Percentiles rank a stretch among this genome's conserved stretches.
Conservation (phyloP, 2,888 invertebrate species). For the Kryphioiulus occultus region DNA sequence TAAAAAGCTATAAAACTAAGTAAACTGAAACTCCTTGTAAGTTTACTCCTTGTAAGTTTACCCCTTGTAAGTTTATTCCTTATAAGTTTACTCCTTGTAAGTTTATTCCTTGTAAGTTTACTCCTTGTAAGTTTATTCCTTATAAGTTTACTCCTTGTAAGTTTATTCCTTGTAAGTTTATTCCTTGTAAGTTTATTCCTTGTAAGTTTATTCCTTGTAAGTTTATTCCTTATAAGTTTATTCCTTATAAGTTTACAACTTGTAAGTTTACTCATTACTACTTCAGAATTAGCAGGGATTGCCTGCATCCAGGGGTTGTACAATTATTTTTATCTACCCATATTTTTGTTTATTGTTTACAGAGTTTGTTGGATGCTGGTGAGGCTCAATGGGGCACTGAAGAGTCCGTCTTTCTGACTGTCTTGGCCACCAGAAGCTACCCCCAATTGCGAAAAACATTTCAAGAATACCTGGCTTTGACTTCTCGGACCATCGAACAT, state of each 20-base stretch:
- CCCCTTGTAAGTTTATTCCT: too few relatives aligned
- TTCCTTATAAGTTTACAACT: background rate
- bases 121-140: too few relatives aligned
- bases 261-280: background rate
- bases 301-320: background rate
- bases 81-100: too few relatives aligned
- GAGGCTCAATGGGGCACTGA: slow-evolving; percentile 86
- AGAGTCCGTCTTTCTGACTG: slow-evolving; percentile 83
- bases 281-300: background rate
- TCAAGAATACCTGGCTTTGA: slow-evolving; percentile 81
- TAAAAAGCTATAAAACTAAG: background rate
- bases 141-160: too few relatives aligned
- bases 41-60: too few relatives aligned
- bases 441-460: slow-evolving; percentile 85
- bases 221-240: too few relatives aligned
- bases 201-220: too few relatives aligned
- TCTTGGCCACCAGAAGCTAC: slow-evolving; percentile 85
- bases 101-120: too few relatives aligned
- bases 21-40: too few relatives aligned
- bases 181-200: too few relatives aligned
- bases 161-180: too few relatives aligned
- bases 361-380: slow-evolving; percentile 60
- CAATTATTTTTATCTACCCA: too few relatives aligned
- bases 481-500: slow-evolving; percentile 80
- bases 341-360: background rate